phyloP scores from a whole-genome alignment of 2,797 vertebrate genomes.

The Tokudaia tokunoshimensis region DNA sequence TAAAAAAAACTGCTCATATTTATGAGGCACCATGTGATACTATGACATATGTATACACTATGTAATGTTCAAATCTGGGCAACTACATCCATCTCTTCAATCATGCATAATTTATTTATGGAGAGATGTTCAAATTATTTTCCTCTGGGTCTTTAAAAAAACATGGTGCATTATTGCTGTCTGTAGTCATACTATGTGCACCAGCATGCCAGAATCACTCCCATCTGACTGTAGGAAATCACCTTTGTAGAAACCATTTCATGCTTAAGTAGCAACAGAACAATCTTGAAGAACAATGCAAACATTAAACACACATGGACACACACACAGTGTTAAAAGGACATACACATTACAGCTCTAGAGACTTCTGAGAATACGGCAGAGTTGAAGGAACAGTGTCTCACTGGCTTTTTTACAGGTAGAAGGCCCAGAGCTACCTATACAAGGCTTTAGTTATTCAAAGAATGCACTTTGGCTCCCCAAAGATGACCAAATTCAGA shows the following conservation, averaged over 20 bases:
- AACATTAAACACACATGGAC: background rate
- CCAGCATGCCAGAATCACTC: background rate
- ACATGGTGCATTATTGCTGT: background rate
- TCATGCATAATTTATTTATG: background rate
- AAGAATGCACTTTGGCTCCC: constrained; percentile 44
- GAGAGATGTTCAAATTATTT: background rate
- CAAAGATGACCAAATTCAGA: constrained; percentile 43
- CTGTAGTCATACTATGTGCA: background rate
- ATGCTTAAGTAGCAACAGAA: constrained; percentile 22
- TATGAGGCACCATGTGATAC: background rate
- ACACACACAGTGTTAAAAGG: background rate
- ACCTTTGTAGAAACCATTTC: constrained; percentile 34
- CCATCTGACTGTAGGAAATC: background rate
- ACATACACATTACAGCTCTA: background rate
- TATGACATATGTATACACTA: background rate
- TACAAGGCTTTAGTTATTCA: constrained; percentile 69
- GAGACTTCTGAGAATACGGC: constrained; percentile 59
- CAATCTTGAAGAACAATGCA: constrained; percentile 5
- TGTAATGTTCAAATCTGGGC: background rate
- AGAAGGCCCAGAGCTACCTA: constrained; percentile 41
- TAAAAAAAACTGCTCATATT: background rate
- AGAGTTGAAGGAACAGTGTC: constrained; percentile 54
- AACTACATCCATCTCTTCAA: background rate
- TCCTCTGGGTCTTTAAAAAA: background rate
- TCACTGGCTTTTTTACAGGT: constrained; percentile 53